Evolutionary conservation across 2,113 vertebrate species (phyloP), one percentile per base, ranked within the genome.

Genomic region (Desmodus rotundus): DNA sequence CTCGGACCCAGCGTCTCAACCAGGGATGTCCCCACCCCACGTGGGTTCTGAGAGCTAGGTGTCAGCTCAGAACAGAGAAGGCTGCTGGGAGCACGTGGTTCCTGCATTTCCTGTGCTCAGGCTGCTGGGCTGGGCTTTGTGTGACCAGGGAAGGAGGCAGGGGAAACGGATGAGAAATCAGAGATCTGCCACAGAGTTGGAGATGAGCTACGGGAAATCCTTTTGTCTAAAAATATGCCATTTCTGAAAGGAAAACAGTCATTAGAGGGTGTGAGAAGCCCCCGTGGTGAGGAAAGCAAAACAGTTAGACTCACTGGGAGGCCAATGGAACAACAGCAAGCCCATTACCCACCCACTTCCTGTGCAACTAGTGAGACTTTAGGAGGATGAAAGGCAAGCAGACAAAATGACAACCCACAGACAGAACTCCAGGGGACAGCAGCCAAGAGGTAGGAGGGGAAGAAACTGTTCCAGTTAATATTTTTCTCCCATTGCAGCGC

Each of bases 291-390:
- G 70, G 72, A 85, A 94, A 97, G 93, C 17, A 87, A 68, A 68
- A 78, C 86, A 95, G 63, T 77, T 36, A 17, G n/a, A 93, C 93
- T 96, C 84, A 68, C 12, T 36, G 80, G 93, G 96, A 89, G 92
- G 86, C 94, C 93, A 84, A 85, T 65, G 81, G 92, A 97, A 91
- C 92, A 94, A 90, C 96, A 95, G 92, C 94, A 70, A 88, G 88
- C 92, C 89, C 70, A 89, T 93, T 91, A 94, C 94, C 96, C 97
- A 95, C 97, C 96, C 95, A 97, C 96, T 97, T 97, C 96, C 97
- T 94, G 89, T 24, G 45, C 1, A 15, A 91, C 93, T 74, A 95
- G 76, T 15, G 5, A 96, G 97, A 89, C 68, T 96, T 86, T 0
- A 12, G n/a, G 11, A 97, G 96, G 68, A 41, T 76, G 94, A 93